Evolutionary conservation across 1,140 invertebrate species (phyloP).

Genomic region (Neodiprion lecontei): DNA sequence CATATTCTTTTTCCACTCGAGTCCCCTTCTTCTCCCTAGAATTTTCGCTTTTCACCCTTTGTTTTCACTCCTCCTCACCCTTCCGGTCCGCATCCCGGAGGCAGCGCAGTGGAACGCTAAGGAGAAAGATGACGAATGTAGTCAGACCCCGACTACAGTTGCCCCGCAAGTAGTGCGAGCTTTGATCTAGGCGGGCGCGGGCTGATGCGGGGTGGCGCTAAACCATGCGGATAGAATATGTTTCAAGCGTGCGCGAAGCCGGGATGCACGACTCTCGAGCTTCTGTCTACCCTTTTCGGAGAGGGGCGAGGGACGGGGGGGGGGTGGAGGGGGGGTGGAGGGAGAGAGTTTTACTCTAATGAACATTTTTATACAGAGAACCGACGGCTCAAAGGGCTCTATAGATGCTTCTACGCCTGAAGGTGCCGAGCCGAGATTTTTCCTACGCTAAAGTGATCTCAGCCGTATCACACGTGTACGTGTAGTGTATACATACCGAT

Average conservation of each 20-base stretch:
- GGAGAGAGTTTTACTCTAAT: constrained; percentile 8
- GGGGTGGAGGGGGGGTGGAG: not conserved
- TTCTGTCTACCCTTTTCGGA: not conserved
- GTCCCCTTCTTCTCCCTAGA: no score
- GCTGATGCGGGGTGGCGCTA: not conserved
- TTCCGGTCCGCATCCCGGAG: no score
- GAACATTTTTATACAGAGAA: constrained; percentile 16
- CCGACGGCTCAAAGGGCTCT: not conserved
- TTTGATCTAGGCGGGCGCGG: constrained; percentile 6
- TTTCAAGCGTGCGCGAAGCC: not conserved
- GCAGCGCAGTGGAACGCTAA: not conserved
- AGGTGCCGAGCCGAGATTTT: no score
- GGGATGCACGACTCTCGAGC: not conserved
- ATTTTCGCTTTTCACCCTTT: no score
- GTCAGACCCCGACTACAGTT: not conserved
- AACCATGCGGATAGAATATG: constrained; percentile 2
- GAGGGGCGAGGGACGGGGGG: not conserved
- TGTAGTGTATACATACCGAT: no score
- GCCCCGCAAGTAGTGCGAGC: not conserved
- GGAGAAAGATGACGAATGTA: not conserved
- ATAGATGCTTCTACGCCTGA: no score
- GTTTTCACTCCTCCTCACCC: no score
- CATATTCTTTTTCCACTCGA: no score
- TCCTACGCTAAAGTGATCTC: no score
- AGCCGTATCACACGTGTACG: no score